Conservation (phyloP, 2,797 vertebrate genomes). For the Diplodus sargus region DNA sequence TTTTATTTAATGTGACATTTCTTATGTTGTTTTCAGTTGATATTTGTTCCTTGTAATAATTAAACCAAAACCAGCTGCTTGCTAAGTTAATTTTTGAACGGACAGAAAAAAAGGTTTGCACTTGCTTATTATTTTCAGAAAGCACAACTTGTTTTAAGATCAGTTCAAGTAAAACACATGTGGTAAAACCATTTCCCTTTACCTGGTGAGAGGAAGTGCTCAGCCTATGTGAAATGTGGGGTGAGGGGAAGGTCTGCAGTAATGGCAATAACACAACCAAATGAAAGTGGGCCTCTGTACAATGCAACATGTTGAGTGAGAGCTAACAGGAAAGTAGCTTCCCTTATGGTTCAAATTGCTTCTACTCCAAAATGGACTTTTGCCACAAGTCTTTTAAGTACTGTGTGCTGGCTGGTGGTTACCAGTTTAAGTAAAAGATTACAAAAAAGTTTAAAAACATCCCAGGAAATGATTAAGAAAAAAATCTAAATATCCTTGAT, state of each 20-base stretch:
- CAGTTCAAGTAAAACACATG: conserved; percentile 60
- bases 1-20: too few relatives aligned
- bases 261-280: conserved; percentile 69
- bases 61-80: neutral
- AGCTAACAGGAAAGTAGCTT: neutral
- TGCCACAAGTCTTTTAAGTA: too few relatives aligned
- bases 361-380: neutral
- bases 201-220: conserved; percentile 55
- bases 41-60: too few relatives aligned
- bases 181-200: conserved; percentile 80
- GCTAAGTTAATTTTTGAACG: neutral
- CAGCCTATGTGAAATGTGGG: conserved; percentile 31
- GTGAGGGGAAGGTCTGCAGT: conserved; percentile 39
- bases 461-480: neutral
- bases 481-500: neutral
- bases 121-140: neutral
- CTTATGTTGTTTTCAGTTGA: too few relatives aligned
- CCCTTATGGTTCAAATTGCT: neutral
- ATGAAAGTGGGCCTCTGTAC: conserved; percentile 9
- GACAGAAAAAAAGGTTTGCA: neutral
- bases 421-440: neutral
- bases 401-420: too few relatives aligned
- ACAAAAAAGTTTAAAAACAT: neutral
- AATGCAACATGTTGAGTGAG: conserved; percentile 6
- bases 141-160: neutral